Evolutionary conservation across 2,797 vertebrate genomes (phyloP), one percentile per base, ranked within the genome.

Genomic region (Vultur gryphus): DNA sequence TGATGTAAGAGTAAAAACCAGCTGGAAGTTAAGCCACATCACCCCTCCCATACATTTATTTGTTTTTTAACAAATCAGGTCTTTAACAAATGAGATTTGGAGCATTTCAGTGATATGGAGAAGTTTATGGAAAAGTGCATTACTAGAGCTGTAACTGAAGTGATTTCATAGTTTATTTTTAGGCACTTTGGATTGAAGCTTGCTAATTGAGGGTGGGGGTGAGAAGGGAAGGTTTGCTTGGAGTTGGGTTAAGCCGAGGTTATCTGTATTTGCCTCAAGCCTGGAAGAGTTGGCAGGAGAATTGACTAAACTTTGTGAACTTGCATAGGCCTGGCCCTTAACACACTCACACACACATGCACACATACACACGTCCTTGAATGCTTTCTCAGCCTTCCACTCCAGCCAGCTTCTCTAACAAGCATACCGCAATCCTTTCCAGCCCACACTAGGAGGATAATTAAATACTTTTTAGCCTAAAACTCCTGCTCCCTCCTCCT

Each of bases 121-220:
- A 65, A 76, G 65, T 90, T 89, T 81, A 78, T 44, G 84, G 70
- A 84, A 83, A 85, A 96, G 37, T 89, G 48, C 76, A 49, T 87
- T 81, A 46, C 73, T 62, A 13, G 66, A 78, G 66, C 86, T 87
- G 78, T 66, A 88, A 57, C 79, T 71, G 52, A 31, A 95, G 78
- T 86, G 91, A 94, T 85, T 82, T 83, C 26, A 46, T 78, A 52
- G 77, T 88, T 97, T 97, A 92, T 89, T 97, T 97, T 97, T 97
- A 97, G 94, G 57, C 39, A 29, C 48, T 80, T 81, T 15, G 59
- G 72, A 86, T 87, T 90, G 87, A 83, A 91, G 52, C 61, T 84
- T 59, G 51, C 71, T 97, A 94, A 92, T 93, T 93, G 83, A 92
- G 77, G 86, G 82, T 41, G 59, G 75, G 84, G 59, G 39, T 58